Evolutionary conservation across 2,888 invertebrate species (phyloP), one percentile per base, ranked within the genome.

Genomic region (Laspeyria flexula): DNA sequence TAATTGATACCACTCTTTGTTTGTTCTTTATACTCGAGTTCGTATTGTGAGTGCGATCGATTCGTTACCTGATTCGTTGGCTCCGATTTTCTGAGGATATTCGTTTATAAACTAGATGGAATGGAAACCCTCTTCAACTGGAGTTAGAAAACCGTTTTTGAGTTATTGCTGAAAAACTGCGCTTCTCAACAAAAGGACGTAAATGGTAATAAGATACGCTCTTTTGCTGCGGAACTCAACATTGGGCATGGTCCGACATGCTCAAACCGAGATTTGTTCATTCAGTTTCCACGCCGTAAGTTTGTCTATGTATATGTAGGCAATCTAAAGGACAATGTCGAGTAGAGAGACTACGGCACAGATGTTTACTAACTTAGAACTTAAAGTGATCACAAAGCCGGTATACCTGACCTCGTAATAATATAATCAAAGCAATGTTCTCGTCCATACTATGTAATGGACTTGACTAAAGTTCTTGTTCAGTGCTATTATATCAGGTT

Each of bases 1-100:
- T 82, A 85, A 85, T 85, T 83, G 77, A 77, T 78, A 71, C 70
- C 72, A 75, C 65, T 71, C 65, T 69, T 72, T 65, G 73, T 73
- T 79, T 75, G 73, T 75, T 70, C 57, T 67, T 57, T 44, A 65
- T 53, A 15, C n/a, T 7, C 13, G 35, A 55, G 56, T 55, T 62
- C 16, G 44, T 23, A 46, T 57, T 46, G 40, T 42, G 45, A 54
- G 42, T 34, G 42, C 49, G 55, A 69, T 65, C 60, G 63, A 73
- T 74, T 46, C 45, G 46, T 45, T 62, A 65, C 64, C 71, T 65
- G 55, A 37, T 35, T 40, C 23, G 10, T 25, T 16, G 42, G 1
- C 3, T 34, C 0, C 1, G 5, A 13, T 35, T 4, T 16, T 27
- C 10, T 7, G n/a, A n/a, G 3, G 18, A 18, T 18, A 5, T 18